Base-by-base conservation (phyloP, 2,113 vertebrate genomes). In the Mustela nigripes region DNA sequence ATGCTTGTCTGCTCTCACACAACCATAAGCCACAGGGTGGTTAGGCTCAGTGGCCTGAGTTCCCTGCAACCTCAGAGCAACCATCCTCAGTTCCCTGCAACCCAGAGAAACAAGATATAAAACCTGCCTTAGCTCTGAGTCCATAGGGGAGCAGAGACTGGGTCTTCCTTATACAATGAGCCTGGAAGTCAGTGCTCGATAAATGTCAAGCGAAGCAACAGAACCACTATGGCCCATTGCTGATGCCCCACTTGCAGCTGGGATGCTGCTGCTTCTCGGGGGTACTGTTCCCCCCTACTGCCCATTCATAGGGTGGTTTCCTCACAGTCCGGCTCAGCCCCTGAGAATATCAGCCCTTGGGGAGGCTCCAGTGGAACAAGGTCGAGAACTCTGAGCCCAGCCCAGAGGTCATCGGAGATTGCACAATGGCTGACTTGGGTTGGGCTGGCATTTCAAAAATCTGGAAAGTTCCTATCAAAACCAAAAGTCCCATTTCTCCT, bases 401-500 rank as follows among this genome's bases (percentile, higher is more conserved):
- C 76, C n/a, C 45, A 79, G 86, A 96, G 89, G 85, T 74, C n/a
- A 0, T 0, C 0, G 33, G 26, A 69, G 15, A 83, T 95, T 95
- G 86, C 73, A 83, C 69, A 96, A 94, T 67, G 56, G 56, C 36
- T 33, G 31, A 39, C 78, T 62, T 45, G 79, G 87, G 85, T 56
- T 36, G n/a, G 69, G 33, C 28, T 0, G 2, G 78, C 7, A 16
- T 85, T 95, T 92, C 89, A 84, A 93, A 96, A 89, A 69, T 62
- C 78, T 86, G 67, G 53, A 65, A 95, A 26, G 58, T 69, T 89
- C 56, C 87, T 69, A 45, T 31, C 26, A n/a, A 74, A 92, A 80
- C 56, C 90, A 33, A 26, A 96, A 83, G 42, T 33, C 26, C 62
- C 65, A 71, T 67, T 88, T 76, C 69, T 60, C 71, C 69, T 96